phyloP scores from a whole-genome alignment of 1,140 invertebrate genomes.

The Leucophenga varia region DNA sequence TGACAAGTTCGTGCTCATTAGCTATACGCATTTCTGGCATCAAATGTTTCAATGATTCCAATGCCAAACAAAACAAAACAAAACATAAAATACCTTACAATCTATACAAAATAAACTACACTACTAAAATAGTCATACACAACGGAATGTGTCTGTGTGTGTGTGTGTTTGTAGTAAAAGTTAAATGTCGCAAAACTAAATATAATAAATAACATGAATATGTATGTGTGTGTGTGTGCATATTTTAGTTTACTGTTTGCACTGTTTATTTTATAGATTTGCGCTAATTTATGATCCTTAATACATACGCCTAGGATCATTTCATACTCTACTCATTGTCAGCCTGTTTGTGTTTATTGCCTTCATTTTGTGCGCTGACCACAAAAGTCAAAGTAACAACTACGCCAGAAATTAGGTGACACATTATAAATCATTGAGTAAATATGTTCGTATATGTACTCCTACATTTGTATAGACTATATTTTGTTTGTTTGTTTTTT shows the following conservation, averaged over 20 bases:
- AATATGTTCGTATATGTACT: too few species aligned
- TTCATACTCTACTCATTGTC: too few species aligned
- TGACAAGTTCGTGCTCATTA: slow-evolving; percentile 53
- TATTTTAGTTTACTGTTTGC: slow-evolving; percentile 5
- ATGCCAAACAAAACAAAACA: not conserved
- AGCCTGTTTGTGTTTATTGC: too few species aligned
- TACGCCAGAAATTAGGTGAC: slow-evolving; percentile 32
- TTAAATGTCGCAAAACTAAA: too few species aligned
- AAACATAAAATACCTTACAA: too few species aligned
- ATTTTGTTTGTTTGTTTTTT: too few species aligned
- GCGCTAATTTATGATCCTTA: slow-evolving; percentile 44
- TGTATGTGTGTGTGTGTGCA: too few species aligned
- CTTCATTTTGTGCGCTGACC: too few species aligned
- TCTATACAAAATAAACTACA: too few species aligned
- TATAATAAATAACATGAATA: too few species aligned
- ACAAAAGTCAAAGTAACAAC: not conserved
- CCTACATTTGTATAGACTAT: too few species aligned
- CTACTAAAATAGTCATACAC: not conserved
- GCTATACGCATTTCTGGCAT: slow-evolving; percentile 9
- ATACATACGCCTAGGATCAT: not conserved
- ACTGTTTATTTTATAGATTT: slow-evolving; percentile 54
- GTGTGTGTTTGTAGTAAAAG: not conserved
- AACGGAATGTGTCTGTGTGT: not conserved
- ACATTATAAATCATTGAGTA: slow-evolving; percentile 54
- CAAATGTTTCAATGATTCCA: slow-evolving; percentile 7